phyloP scores from a whole-genome alignment of 2,797 vertebrate species.

The Tiaroga cobitis region DNA sequence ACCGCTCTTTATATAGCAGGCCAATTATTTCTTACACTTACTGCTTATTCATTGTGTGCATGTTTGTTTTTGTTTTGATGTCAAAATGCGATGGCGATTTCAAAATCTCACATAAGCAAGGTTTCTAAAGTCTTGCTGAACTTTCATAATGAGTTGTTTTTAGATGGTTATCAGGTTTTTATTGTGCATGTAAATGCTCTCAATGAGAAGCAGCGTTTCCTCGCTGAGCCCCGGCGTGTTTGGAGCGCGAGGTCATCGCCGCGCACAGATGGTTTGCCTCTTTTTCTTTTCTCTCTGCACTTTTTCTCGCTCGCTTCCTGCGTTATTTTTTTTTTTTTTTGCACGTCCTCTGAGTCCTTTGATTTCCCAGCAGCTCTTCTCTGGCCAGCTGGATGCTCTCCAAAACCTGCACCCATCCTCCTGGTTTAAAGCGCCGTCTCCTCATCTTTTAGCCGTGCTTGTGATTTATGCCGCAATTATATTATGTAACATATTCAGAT shows the following conservation, averaged over 20 bases:
- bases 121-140: not conserved
- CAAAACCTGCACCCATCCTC: slow-evolving; percentile 54
- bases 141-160: not conserved
- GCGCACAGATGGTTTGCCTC: slow-evolving; percentile 70
- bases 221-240: slow-evolving; percentile 59
- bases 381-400: slow-evolving; percentile 8
- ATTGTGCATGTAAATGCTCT: slow-evolving; percentile 23
- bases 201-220: slow-evolving; percentile 67
- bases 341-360: slow-evolving; percentile 56
- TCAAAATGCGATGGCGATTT: too few relatives aligned
- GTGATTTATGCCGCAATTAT: slow-evolving; percentile 71
- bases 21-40: too few relatives aligned
- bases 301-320: slow-evolving; percentile 22
- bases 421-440: slow-evolving; percentile 67
- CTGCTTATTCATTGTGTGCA: too few relatives aligned
- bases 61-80: not conserved
- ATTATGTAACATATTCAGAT: slow-evolving; percentile 66
- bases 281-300: slow-evolving; percentile 5
- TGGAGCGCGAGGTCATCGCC: slow-evolving; percentile 70
- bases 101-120: not conserved
- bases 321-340: slow-evolving; percentile 34
- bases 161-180: slow-evolving; percentile 3
- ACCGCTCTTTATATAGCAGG: not conserved
- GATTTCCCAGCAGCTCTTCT: slow-evolving; percentile 67
- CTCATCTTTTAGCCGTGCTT: slow-evolving; percentile 60